Conservation (phyloP, 2,888 invertebrate genomes). For the Sepioteuthis lessoniana region DNA sequence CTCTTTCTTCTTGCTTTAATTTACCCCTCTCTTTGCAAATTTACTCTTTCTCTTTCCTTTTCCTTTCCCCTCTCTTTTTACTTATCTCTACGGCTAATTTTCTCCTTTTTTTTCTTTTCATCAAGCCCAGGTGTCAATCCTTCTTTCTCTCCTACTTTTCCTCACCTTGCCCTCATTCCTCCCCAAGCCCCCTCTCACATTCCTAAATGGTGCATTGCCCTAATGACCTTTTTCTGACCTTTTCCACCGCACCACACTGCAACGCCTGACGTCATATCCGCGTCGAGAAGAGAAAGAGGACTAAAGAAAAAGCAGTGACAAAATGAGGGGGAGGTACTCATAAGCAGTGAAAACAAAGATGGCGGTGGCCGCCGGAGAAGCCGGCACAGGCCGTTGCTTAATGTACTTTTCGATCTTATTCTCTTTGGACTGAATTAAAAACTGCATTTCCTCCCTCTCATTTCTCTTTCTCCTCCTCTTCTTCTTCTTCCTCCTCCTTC, state of each 20-base stretch:
- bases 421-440: neutral
- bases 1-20: too few relatives aligned
- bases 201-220: slow-evolving; percentile 7
- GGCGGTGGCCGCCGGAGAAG: neutral
- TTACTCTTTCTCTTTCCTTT: too few relatives aligned
- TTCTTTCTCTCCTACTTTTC: too few relatives aligned
- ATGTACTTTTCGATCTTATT: neutral
- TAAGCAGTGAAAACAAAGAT: neutral
- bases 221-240: neutral
- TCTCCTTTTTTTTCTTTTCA: too few relatives aligned
- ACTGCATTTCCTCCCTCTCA: neutral
- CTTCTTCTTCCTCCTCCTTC: neutral
- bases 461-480: neutral
- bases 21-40: too few relatives aligned
- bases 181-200: neutral
- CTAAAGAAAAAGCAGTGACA: neutral
- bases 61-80: too few relatives aligned
- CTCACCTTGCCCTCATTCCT: too few relatives aligned
- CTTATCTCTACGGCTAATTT: too few relatives aligned
- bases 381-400: neutral
- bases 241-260: neutral
- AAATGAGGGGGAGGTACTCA: neutral
- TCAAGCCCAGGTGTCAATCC: too few relatives aligned
- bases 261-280: slow-evolving; percentile 16
- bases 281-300: neutral